Evolutionary conservation across 1,140 invertebrate genomes (phyloP), one percentile per base, ranked within the genome.

Genomic region (Drosophila trapezifrons): DNA sequence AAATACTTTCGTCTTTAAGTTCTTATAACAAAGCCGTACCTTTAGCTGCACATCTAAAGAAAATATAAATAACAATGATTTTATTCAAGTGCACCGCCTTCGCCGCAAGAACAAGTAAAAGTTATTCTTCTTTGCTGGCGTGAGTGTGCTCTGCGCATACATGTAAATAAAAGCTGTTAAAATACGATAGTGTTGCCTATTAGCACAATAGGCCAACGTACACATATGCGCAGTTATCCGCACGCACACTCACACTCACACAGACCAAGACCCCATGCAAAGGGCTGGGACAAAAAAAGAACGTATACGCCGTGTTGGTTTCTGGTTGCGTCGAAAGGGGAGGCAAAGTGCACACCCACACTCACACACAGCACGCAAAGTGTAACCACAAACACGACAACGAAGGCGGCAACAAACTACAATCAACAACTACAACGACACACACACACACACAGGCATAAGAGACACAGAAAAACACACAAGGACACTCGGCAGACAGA

Each of bases 171-270:
- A 80, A 89, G 72, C 84, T 89, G 84, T 89, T 87, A 89, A 87
- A 87, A 87, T 87, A 83, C 85, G 84, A 87, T 89, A 87, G 80
- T 79, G 80, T 69, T 87, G 80, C 76, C 84, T 89, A 87, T 87
- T 87, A 87, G 84, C 73, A 87, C 84, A 87, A 87, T 84, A 89
- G 76, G 77, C 66, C 58, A 70, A 63, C 46, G 42, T 60, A 86
- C 60, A 86, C 83, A 73, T 65, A 70, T 69, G 59, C 63, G 62
- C 65, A 43, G 46, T 27, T 54, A 66, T 66, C 62, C 46, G 45
- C 54, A 63, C 59, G 35, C 59, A 63, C 55, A 63, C 20, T 9
- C 40, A 64, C 51, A 22, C 20, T 27, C 8, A 15, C 13, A 54
- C 29, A 37, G 4, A 22, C 15, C 52, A 49, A 79, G 52, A 71